Evolutionary conservation across 2,113 vertebrate species (phyloP).

Genomic region (Crypturellus undulatus): DNA sequence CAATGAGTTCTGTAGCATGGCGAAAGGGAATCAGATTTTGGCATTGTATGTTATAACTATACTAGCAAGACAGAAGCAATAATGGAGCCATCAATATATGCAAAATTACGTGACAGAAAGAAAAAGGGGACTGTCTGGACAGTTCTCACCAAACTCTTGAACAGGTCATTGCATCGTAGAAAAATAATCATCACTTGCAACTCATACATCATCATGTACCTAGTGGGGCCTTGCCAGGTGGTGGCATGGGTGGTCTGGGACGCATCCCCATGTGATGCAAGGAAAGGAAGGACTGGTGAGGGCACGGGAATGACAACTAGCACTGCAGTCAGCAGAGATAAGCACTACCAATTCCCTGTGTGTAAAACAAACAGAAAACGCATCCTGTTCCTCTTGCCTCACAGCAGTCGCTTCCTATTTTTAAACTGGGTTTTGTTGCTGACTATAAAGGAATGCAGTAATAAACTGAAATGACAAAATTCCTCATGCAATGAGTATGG

Average conservation of each 20-base stretch:
- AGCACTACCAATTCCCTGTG: not conserved
- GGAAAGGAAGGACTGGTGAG: not conserved
- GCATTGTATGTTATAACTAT: not conserved
- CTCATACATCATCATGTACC: accelerated
- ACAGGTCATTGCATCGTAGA: not conserved
- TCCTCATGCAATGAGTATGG: not conserved
- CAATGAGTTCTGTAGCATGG: not conserved
- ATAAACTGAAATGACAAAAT: not conserved
- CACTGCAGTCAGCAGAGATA: not conserved
- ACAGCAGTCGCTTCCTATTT: not conserved
- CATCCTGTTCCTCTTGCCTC: not conserved
- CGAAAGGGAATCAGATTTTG: not conserved
- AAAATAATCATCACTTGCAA: not conserved
- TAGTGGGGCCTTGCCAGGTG: accelerated
- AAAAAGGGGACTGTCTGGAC: not conserved
- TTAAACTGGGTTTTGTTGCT: slow-evolving; percentile 30
- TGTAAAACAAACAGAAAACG: slow-evolving; percentile 20
- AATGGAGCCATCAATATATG: not conserved
- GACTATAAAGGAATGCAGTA: not conserved
- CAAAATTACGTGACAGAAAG: not conserved
- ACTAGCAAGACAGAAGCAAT: not conserved
- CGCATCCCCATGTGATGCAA: accelerated
- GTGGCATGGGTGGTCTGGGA: accelerated
- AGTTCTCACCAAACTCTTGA: not conserved
- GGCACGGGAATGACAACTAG: not conserved